Percentiles rank a stretch among this genome's conserved stretches.
Evolutionary conservation across 1,140 invertebrate species (phyloP).

Genomic region (Leptopilina clavipes): DNA sequence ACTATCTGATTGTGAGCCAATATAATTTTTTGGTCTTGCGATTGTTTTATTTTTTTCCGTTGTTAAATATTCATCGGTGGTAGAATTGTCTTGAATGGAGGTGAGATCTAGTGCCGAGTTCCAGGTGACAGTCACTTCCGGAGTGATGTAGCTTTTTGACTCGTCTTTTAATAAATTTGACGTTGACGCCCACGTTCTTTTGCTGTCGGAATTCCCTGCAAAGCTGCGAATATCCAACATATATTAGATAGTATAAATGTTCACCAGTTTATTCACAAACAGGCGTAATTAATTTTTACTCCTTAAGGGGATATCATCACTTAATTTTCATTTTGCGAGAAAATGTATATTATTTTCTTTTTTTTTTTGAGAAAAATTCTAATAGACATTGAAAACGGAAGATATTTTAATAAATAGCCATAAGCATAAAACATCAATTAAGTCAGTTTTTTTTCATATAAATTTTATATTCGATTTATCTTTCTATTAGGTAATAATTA

Average conservation of each 20-base stretch:
- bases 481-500: too few species aligned
- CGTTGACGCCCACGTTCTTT: conserved; percentile 76
- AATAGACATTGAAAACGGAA: not conserved
- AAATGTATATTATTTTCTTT: not conserved
- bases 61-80: not conserved
- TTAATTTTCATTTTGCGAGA: conserved; percentile 28
- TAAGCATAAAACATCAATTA: not conserved
- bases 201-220: conserved; percentile 56
- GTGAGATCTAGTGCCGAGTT: conserved; percentile 61
- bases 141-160: conserved; percentile 43
- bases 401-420: not conserved
- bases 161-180: conserved; percentile 74
- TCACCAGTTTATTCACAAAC: conserved; percentile 18
- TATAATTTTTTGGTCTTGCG: conserved; percentile 55
- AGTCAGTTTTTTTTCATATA: not conserved
- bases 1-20: conserved; percentile 59
- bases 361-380: not conserved
- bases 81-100: not conserved
- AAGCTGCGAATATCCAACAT: conserved; percentile 46
- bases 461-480: too few species aligned
- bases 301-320: conserved; percentile 16
- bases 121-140: conserved; percentile 56
- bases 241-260: conserved; percentile 16
- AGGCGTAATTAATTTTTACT: conserved; percentile 23
- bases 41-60: not conserved